Evolutionary conservation across 2,113 vertebrate species (phyloP).

Genomic region (Syngnathus scovelli): DNA sequence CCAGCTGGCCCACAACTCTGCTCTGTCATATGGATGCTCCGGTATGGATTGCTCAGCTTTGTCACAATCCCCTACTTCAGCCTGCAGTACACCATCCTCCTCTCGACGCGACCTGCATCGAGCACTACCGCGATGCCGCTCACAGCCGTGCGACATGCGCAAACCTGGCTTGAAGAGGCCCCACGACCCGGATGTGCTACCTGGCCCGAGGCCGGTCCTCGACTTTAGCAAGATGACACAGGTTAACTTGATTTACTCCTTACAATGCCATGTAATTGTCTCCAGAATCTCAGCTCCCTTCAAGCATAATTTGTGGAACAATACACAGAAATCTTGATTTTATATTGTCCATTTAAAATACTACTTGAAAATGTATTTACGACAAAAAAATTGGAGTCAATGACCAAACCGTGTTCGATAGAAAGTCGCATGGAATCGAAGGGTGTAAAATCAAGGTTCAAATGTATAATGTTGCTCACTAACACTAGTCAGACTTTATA

Average conservation of each 20-base stretch:
- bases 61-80: slow-evolving; percentile 73
- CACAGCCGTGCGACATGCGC: slow-evolving; percentile 82
- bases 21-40: slow-evolving; percentile 48
- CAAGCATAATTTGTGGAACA: too few species aligned
- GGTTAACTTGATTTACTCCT: slow-evolving; percentile 41
- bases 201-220: slow-evolving; percentile 73
- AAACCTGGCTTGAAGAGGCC: slow-evolving; percentile 79
- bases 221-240: slow-evolving; percentile 81
- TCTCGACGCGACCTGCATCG: slow-evolving; percentile 63
- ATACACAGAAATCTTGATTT: too few species aligned
- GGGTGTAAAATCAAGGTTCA: too few species aligned
- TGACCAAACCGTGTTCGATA: too few species aligned
- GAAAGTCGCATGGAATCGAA: too few species aligned
- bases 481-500: too few species aligned
- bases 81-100: slow-evolving; percentile 75
- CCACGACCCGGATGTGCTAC: slow-evolving; percentile 75
- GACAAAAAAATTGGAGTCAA: too few species aligned
- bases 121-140: slow-evolving; percentile 78
- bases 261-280: not conserved
- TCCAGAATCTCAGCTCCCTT: too few species aligned
- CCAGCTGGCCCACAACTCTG: slow-evolving; percentile 42
- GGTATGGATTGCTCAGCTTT: slow-evolving; percentile 66
- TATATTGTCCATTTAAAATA: too few species aligned
- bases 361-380: too few species aligned
- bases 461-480: too few species aligned